Evolutionary conservation across 2,888 invertebrate genomes (phyloP).

Genomic region (Netelia fuscicornis): DNA sequence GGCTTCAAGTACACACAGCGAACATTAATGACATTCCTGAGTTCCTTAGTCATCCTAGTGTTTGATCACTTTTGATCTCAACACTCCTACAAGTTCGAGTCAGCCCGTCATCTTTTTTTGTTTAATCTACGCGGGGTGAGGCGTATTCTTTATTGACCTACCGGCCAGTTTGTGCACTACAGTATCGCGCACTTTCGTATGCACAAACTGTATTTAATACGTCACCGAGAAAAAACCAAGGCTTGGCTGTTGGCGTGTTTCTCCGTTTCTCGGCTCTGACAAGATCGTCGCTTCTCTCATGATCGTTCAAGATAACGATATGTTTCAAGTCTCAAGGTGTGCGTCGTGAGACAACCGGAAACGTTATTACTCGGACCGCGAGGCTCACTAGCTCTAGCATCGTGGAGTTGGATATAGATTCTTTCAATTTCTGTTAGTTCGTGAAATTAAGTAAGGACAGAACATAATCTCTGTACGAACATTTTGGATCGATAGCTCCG

Average conservation of each 20-base stretch:
- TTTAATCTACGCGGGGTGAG: constrained; percentile 55
- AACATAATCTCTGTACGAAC: too few relatives aligned
- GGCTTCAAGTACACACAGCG: too few relatives aligned
- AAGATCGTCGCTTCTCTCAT: constrained; percentile 45
- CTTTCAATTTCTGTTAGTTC: too few relatives aligned
- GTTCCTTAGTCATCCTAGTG: constrained; percentile 53
- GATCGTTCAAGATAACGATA: constrained; percentile 71
- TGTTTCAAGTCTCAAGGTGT: constrained; percentile 33
- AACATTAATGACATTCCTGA: constrained; percentile 31
- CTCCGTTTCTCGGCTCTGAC: constrained; percentile 28
- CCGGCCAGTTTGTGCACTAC: constrained; percentile 17
- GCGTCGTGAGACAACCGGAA: constrained; percentile 75
- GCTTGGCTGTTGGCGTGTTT: constrained; percentile 77
- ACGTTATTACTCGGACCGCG: constrained; percentile 60
- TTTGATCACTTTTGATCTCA: constrained; percentile 53
- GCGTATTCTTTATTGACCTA: constrained; percentile 57
- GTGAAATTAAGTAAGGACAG: too few relatives aligned
- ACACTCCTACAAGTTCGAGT: constrained; percentile 29
- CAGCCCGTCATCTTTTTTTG: constrained; percentile 49
- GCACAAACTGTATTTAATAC: constrained; percentile 70
- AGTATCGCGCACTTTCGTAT: constrained; percentile 54
- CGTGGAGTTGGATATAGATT: too few relatives aligned
- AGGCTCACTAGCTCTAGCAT: constrained; percentile 6
- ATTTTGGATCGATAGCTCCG: too few relatives aligned
- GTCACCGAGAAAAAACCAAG: constrained; percentile 80